These are phyloP conservation scores for Uria lomvia DNA, from an alignment of 2,113 vertebrate genomes.

Conservation along the genomic window DNA sequence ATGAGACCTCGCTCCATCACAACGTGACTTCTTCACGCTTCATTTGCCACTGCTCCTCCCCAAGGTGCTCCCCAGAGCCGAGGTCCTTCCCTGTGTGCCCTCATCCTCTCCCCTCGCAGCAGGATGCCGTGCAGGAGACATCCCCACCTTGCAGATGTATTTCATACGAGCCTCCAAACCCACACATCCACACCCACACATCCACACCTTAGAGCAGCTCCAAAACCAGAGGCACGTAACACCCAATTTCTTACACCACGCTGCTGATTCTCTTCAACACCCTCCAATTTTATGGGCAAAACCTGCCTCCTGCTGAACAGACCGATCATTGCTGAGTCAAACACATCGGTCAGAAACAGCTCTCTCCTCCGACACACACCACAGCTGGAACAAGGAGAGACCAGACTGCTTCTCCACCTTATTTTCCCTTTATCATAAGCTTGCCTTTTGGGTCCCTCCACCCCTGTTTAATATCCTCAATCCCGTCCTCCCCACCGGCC, in stretches of 20 bases:
- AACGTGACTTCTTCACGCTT: accelerated
- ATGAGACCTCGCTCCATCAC: accelerated
- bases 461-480: not conserved
- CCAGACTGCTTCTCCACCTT: not conserved
- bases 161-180: not conserved
- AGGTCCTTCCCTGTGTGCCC: accelerated
- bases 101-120: not conserved
- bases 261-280: not conserved
- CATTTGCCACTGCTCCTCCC: accelerated
- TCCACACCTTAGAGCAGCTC: not conserved
- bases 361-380: not conserved
- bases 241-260: not conserved
- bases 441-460: not conserved
- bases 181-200: not conserved
- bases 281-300: not conserved
- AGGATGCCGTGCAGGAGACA: not conserved
- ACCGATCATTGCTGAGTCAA: not conserved
- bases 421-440: not conserved
- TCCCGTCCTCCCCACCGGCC: not conserved
- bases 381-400: not conserved
- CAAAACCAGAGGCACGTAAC: not conserved
- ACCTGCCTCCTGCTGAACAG: not conserved
- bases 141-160: not conserved
- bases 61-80: accelerated
- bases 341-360: not conserved